Evolutionary conservation across 2,797 vertebrate species (phyloP), one percentile per base, ranked within the genome.

Genomic region (Astyanax mexicanus): DNA sequence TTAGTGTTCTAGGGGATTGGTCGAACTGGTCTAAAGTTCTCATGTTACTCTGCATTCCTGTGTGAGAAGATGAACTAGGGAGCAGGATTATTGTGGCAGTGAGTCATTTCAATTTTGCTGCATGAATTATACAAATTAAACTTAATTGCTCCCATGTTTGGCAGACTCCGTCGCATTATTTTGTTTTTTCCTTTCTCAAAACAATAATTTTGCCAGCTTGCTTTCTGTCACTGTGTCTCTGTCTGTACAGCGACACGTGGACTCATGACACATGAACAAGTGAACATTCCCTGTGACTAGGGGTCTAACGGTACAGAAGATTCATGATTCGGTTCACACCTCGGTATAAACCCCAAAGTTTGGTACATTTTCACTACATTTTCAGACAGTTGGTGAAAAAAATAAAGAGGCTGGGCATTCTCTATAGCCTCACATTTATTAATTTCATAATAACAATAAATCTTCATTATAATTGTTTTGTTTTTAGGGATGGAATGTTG

Each of bases 61-160:
- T 4, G 19, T 11, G 8, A 6, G 3, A 25, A 57, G 27, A 15
- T 13, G 25, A 32, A n/a, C 29, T 1, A 57, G 11, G 13, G 4
- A 23, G 23, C 51, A 25, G 23, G 12, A 9, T 32, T 17, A 32
- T 10, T 27, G 60, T 15, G 37, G 21, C 11, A 64, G 19, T 5
- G 37, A 23, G 37, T 23, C 37, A 13, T 42, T 62, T 62, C 19
- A 64, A 10, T 23, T 23, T 64, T 15, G 37, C 60, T 64, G 10
- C 19, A 27, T 64, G 60, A 64, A 42, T 64, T 64, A 64, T 23
- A 44, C 19, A 38, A 64, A 42, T 64, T 40, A 42, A 64, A 44
- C 38, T 19, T 64, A 64, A 64, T 44, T 42, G 21, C 60, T 32
- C 19, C 60, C 60, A 42, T 25, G 44, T 64, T 64, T 17, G 12